Base-by-base conservation (phyloP, 2,888 invertebrate genomes). In the Protodeltote pygarga region DNA sequence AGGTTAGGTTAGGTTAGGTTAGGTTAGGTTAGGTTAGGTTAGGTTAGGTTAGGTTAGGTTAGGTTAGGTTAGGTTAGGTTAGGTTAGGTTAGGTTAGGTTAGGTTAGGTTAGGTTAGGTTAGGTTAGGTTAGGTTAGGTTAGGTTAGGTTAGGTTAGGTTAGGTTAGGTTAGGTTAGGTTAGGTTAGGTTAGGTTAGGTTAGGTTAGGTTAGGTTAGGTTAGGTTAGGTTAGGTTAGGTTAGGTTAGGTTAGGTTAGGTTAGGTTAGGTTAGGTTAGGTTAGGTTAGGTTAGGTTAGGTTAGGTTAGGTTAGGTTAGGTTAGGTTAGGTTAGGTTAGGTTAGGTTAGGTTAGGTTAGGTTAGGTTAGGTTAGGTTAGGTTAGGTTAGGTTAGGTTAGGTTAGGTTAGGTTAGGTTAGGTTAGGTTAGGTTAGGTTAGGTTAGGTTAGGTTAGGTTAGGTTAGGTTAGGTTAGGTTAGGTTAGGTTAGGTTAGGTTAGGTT, bases 11-110 rank as follows among this genome's bases (percentile, higher is more conserved):
- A 9, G 24, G 9, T 24, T 24, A 24, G 24, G 24, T 6, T 3
- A 24, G 24, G 4, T 24, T 3, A 9, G 9, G 4, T 24, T 24
- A 9, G 24, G 24, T 24, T 3, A 9, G 24, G 4, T 6, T 24
- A 6, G 6, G 4, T 24, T 24, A 24, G 4, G 4, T 24, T 24
- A 24, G 6, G 9, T 24, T 3, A 6, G 24, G 24, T 24, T 24
- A 24, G 9, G 24, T 24, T 24, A 24, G 24, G 24, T 24, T 24
- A 24, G 24, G 24, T 24, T 24, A 24, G 24, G 24, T 24, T 24
- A 24, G 24, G 24, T 24, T 24, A 24, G 24, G 24, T 24, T 24
- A 24, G 24, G 24, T 24, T 24, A 24, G 24, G 24, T 24, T 24
- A 24, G 24, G 24, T 24, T 24, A 24, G 24, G 24, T 24, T 24